Conservation (phyloP, 2,113 vertebrate genomes). For the pig (Sus scrofa) region T2T-Sscrofa CM000815.6:62756501-62757000, state of each 20-base stretch:
- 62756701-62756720: neutral
- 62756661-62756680: neutral
- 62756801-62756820: slow-evolving; percentile 1
- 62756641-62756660: neutral
- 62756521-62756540: neutral
- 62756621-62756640: neutral
- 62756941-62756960: neutral
- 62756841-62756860: slow-evolving; percentile 23
- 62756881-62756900: neutral
- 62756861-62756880: neutral
- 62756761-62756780: neutral
- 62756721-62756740: neutral
- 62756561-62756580: neutral
- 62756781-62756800: neutral
- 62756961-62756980: neutral
- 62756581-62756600: neutral
- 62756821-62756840: neutral
- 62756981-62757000: neutral
- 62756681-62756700: neutral
- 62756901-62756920: neutral
- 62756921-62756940: neutral
- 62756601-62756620: neutral
- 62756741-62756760: neutral
- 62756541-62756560: neutral
- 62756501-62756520: neutral